Percentiles rank a stretch among this genome's conserved stretches.
Evolutionary conservation across 2,888 invertebrate genomes (phyloP).

Genomic region (Prenolepis imparis): DNA sequence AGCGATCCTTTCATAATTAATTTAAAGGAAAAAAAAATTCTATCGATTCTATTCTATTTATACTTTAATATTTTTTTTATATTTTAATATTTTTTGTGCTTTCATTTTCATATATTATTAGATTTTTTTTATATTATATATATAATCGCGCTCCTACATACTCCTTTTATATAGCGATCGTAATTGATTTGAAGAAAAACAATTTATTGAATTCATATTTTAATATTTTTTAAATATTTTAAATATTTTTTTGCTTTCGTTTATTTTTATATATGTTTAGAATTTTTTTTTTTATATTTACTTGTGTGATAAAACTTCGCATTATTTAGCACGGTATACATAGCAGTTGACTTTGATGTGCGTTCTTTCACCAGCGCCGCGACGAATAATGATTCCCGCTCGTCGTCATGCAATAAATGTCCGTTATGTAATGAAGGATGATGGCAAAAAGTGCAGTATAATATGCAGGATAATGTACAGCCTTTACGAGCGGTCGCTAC

Average conservation of each 20-base stretch:
- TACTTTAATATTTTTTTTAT: no score
- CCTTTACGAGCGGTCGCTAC: not conserved
- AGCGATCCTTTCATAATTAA: not conserved
- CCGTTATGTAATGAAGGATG: slow-evolving; percentile 27
- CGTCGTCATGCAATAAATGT: slow-evolving; percentile 17
- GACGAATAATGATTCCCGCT: not conserved
- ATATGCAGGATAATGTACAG: slow-evolving; percentile 4
- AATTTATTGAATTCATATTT: no score
- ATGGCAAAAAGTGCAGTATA: slow-evolving; percentile 21
- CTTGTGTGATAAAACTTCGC: not conserved
- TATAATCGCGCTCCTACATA: no score
- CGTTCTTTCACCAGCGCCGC: not conserved
- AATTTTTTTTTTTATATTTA: not conserved
- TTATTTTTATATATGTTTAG: not conserved
- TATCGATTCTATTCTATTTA: no score
- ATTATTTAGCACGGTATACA: not conserved
- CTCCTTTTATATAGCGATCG: no score
- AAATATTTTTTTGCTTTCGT: no score
- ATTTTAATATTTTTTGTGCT: not conserved
- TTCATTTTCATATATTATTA: not conserved
- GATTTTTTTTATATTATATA: no score
- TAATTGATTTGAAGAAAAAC: no score
- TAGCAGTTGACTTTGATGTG: not conserved
- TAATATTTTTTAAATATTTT: no score
- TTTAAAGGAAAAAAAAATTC: not conserved